phyloP scores from a whole-genome alignment of 1,140 invertebrate species.

The Theocolax elegans region DNA sequence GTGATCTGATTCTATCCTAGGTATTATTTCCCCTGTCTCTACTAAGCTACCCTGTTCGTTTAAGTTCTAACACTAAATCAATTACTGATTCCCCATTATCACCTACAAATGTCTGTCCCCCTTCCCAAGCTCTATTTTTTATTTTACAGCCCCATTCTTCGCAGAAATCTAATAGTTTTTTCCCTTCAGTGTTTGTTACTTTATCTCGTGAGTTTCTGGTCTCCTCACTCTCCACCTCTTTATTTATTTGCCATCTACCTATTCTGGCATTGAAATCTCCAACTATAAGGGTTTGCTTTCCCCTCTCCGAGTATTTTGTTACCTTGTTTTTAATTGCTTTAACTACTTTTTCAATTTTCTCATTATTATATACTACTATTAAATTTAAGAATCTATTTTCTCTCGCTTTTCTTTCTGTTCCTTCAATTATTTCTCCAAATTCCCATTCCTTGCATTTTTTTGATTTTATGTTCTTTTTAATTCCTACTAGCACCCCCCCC shows the following conservation, averaged over 20 bases:
- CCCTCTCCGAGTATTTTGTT: background rate
- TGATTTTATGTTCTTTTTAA: background rate
- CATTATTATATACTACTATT: too few relatives aligned
- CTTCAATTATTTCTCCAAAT: too few relatives aligned
- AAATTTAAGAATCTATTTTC: too few relatives aligned
- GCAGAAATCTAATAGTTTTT: too few relatives aligned
- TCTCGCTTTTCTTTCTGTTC: background rate
- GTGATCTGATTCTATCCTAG: too few relatives aligned
- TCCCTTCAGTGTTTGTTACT: background rate
- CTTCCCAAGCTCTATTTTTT: background rate
- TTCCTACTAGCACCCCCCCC: conserved; percentile 4
- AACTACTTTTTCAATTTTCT: too few relatives aligned
- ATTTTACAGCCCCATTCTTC: too few relatives aligned
- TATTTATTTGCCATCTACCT: background rate
- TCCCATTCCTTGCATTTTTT: too few relatives aligned
- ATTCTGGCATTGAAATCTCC: too few relatives aligned
- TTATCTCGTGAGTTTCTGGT: background rate
- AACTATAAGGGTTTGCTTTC: background rate
- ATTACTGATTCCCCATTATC: background rate
- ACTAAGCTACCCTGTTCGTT: too few relatives aligned
- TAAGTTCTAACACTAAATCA: too few relatives aligned
- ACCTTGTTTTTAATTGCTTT: background rate
- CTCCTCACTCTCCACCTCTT: background rate
- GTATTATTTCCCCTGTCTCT: too few relatives aligned
- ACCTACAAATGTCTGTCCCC: background rate